Evolutionary conservation across 2,113 vertebrate species (phyloP).

Genomic region (Corythaixoides concolor): DNA sequence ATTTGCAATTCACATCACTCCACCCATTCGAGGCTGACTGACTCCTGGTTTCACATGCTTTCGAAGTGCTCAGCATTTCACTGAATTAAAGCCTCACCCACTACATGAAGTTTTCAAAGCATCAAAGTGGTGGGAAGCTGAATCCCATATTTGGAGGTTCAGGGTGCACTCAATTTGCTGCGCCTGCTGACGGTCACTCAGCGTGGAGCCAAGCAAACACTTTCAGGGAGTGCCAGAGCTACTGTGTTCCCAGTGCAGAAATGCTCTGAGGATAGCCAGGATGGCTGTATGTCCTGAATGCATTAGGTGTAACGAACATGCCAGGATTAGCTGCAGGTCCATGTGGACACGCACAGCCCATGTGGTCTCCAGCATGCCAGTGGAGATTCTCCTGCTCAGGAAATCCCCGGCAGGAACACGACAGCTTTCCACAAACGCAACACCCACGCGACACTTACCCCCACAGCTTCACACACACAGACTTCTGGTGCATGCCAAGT

Average conservation of each 20-base stretch:
- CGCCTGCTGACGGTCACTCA: background rate
- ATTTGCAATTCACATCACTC: slow-evolving; percentile 22
- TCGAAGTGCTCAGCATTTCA: background rate
- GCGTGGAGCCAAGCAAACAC: background rate
- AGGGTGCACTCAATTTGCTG: background rate
- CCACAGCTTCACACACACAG: background rate
- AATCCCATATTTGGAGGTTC: background rate
- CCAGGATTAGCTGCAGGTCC: background rate
- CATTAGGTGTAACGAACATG: background rate
- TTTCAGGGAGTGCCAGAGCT: background rate
- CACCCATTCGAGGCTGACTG: background rate
- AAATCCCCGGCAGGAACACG: background rate
- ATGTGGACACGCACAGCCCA: accelerated
- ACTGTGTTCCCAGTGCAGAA: background rate
- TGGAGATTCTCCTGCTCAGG: background rate
- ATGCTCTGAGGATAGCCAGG: background rate
- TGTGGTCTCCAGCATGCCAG: background rate
- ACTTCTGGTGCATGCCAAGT: background rate
- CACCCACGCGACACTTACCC: background rate
- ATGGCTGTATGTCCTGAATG: accelerated
- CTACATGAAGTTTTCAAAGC: background rate
- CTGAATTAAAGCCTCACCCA: background rate
- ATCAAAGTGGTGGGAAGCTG: background rate
- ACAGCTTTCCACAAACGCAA: background rate
- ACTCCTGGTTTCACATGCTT: background rate